Evolutionary conservation across 2,797 vertebrate species (phyloP).

Genomic region (Esox lucius): DNA sequence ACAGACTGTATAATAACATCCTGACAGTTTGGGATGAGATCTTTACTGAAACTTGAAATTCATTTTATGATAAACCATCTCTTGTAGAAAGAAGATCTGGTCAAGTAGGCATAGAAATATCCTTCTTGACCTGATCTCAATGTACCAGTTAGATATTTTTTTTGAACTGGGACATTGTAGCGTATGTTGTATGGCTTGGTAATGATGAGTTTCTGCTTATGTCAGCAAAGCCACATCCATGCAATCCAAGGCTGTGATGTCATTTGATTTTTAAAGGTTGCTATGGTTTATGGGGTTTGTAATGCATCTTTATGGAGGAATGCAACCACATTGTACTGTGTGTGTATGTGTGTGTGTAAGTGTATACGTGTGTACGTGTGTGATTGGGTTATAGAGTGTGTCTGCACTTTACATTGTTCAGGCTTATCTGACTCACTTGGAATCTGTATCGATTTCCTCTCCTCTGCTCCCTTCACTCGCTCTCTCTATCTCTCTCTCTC

Average conservation of each 20-base stretch:
- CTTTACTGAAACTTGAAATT: background rate
- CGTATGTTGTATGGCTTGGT: constrained; percentile 47
- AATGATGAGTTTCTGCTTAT: constrained; percentile 67
- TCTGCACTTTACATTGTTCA: constrained; percentile 82
- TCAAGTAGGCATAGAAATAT: constrained; percentile 20
- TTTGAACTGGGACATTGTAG: background rate
- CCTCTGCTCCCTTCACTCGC: constrained; percentile 72
- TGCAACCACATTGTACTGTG: constrained; percentile 47
- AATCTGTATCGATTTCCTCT: constrained; percentile 85
- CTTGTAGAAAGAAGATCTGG: background rate
- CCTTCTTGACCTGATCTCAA: too few species aligned
- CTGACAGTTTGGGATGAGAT: background rate
- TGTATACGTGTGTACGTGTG: constrained; percentile 43
- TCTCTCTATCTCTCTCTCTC: constrained; percentile 26
- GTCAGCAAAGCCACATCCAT: constrained; percentile 72
- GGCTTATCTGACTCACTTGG: constrained; percentile 84
- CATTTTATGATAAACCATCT: background rate
- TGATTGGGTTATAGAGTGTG: constrained; percentile 78
- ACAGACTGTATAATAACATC: background rate
- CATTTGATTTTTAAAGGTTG: constrained; percentile 75
- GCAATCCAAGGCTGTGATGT: constrained; percentile 74
- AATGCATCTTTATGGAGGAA: constrained; percentile 64
- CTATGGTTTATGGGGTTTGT: constrained; percentile 72
- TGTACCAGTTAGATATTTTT: constrained; percentile 15
- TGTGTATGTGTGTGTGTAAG: background rate